Conservation (phyloP, 64 coral and sea anemone genomes). For the Hydrozoanthus tunicans region DNA sequence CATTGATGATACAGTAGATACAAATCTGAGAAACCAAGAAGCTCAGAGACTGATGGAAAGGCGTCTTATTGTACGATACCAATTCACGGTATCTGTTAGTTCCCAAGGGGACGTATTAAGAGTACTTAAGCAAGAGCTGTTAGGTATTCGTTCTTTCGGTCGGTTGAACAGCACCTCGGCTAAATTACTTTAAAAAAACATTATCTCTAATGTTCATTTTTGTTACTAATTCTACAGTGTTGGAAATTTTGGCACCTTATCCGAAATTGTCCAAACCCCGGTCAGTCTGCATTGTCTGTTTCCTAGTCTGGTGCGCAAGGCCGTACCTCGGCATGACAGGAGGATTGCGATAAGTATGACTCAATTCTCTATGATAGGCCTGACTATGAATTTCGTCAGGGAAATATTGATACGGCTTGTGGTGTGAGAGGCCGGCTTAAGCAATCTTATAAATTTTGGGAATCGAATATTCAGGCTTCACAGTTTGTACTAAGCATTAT, state of each 20-base stretch:
- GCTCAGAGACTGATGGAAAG: constrained; percentile 39
- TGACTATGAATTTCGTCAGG: constrained; percentile 33
- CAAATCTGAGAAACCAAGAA: constrained; percentile 26
- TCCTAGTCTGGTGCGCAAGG: no score
- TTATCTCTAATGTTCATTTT: not conserved
- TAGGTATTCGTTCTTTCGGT: not conserved
- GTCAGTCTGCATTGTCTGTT: no score
- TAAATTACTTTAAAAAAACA: not conserved
- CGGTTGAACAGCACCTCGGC: not conserved
- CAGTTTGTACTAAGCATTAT: constrained; percentile 25
- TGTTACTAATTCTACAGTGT: not conserved
- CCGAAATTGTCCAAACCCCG: not conserved
- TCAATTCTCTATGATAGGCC: constrained; percentile 33
- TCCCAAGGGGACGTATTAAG: not conserved
- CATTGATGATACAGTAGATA: constrained; percentile 16
- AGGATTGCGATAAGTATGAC: constrained; percentile 18
- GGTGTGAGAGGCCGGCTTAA: constrained; percentile 45
- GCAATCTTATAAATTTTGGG: constrained; percentile 46
- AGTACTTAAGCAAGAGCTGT: not conserved
- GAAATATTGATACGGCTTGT: constrained; percentile 15
- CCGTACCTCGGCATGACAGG: no score
- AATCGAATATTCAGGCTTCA: constrained; percentile 29
- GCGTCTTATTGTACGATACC: no score
- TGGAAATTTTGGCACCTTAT: not conserved
- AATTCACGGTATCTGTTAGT: not conserved